Base-by-base conservation (phyloP, 1,140 invertebrate species). In the Littorina saxatilis region DNA sequence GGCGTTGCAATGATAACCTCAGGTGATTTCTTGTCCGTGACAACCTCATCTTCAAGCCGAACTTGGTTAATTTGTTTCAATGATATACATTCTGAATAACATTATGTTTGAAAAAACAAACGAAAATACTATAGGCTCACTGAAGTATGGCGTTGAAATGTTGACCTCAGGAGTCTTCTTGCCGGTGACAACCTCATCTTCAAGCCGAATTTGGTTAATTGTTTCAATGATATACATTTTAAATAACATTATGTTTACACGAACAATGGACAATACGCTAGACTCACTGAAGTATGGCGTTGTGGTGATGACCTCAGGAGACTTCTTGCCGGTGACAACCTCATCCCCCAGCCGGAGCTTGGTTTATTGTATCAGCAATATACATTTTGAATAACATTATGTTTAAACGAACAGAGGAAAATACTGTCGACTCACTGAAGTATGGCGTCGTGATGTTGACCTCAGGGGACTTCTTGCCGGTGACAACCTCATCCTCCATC, bases 261-360 rank as follows among this genome's bases (percentile, higher is more conserved):
- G n/a, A n/a, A n/a, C n/a, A n/a, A n/a, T n/a, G 43, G 17, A 17
- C 7, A 47, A 47, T 9, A 47, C 5, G 43, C 43, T 5, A 17
- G 17, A 78, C 52, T 78, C 17, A 78, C 76, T 20, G n/a, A 78
- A 78, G n/a, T 39, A 47, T 5, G 76, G 76, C 76, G 76, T 78
- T 32, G 35, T 78, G 23, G 66, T 61, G 55, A 23, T 78, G n/a
- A 78, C 76, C n/a, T 39, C 58, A 5, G 76, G 76, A 43, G 76
- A 78, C 55, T 39, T 78, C 58, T 78, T 43, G 13, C 76, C 76
- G n/a, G 66, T 2, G 29, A 39, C 27, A 37, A 43, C 76, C 5
- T 58, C 23, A 4, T 61, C 37, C 2, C 40, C 40, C 76, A 78
- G 20, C 58, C 66, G 52, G 1, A 78, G 55, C 3, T 58, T 52